These are phyloP conservation scores for Spermophilus dauricus DNA, from an alignment of 2,113 vertebrate genomes.

Conservation along the genomic window DNA sequence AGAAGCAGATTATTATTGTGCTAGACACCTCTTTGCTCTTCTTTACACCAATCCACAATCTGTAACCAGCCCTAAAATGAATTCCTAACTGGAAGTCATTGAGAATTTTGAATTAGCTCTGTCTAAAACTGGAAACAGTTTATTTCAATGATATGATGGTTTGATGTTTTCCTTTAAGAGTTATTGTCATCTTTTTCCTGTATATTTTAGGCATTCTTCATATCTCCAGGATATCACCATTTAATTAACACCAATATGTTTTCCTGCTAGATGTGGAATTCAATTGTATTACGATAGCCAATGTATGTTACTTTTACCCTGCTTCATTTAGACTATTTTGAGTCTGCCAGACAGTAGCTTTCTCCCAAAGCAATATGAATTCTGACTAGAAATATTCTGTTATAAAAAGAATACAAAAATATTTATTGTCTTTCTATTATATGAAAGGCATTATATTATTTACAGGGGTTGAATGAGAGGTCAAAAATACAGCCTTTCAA, in stretches of 20 bases:
- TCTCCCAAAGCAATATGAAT: slow-evolving; percentile 29
- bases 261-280: slow-evolving; percentile 59
- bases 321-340: slow-evolving; percentile 41
- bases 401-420: slow-evolving; percentile 71
- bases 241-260: slow-evolving; percentile 52
- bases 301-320: slow-evolving; percentile 35
- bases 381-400: slow-evolving; percentile 51
- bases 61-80: not conserved
- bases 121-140: slow-evolving; percentile 31
- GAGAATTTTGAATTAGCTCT: slow-evolving; percentile 59
- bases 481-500: slow-evolving; percentile 22
- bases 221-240: slow-evolving; percentile 49
- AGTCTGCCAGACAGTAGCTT: slow-evolving; percentile 18
- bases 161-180: slow-evolving; percentile 46
- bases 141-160: slow-evolving; percentile 35
- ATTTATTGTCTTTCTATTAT: slow-evolving; percentile 16
- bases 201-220: slow-evolving; percentile 7
- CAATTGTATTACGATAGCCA: slow-evolving; percentile 52
- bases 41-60: slow-evolving; percentile 14
- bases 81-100: slow-evolving; percentile 50
- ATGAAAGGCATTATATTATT: slow-evolving; percentile 62
- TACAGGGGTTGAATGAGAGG: not conserved
- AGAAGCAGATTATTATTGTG: not conserved
- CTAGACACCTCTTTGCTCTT: not conserved
- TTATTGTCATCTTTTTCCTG: slow-evolving; percentile 40